Evolutionary conservation across 2,113 vertebrate species (phyloP).

Genomic region (Prunella fulvescens): DNA sequence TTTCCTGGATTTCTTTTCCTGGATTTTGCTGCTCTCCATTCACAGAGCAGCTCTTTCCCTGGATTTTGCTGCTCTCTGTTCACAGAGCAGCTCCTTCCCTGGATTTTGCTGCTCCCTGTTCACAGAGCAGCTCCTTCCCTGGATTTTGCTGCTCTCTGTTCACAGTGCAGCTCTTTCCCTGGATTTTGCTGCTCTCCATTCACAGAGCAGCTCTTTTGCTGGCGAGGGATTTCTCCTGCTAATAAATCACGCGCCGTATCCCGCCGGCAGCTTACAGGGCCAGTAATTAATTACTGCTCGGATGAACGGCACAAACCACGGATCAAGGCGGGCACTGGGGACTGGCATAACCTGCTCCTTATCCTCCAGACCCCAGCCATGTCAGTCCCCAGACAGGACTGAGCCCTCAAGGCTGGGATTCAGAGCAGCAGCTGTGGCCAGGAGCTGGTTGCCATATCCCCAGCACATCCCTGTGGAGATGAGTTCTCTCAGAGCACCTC

Average conservation of each 20-base stretch:
- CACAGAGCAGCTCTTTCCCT: background rate
- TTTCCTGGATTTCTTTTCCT: too few species aligned
- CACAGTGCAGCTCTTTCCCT: background rate
- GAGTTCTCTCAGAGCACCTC: background rate
- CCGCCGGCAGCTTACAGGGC: background rate
- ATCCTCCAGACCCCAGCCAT: background rate
- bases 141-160: background rate
- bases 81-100: background rate
- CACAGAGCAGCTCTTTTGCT: background rate
- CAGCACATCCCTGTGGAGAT: background rate
- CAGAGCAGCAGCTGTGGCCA: background rate
- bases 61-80: background rate
- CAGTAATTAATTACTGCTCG: background rate
- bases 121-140: background rate
- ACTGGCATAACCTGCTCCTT: background rate
- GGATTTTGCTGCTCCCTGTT: background rate
- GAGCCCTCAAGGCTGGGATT: background rate
- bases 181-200: background rate
- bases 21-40: background rate
- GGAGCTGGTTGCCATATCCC: background rate
- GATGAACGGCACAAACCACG: background rate
- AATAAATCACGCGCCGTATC: background rate
- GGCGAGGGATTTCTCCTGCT: background rate
- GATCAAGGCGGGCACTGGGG: background rate
- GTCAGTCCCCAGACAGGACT: accelerated